phyloP scores from a whole-genome alignment of 1,140 invertebrate species.

The Schmidtea mediterranea region DNA sequence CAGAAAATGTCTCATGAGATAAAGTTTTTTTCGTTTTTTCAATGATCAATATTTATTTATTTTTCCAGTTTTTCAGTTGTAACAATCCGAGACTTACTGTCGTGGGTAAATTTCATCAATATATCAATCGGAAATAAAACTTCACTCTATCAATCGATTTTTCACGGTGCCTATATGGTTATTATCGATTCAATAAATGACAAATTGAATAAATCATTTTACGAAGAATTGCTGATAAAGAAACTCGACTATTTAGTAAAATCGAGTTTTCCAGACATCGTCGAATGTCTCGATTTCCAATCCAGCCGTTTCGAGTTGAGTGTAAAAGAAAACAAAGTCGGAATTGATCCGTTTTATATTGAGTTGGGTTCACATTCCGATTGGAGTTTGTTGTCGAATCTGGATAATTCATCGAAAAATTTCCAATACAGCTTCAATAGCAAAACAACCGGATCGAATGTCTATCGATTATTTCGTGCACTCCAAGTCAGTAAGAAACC shows the following conservation, averaged over 20 bases:
- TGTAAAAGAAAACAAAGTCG: conserved; percentile 18
- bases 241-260: too few relatives aligned
- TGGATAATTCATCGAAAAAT: background rate
- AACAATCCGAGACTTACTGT: conserved; percentile 67
- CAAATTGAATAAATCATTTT: too few relatives aligned
- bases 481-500: conserved; percentile 54
- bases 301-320: too few relatives aligned
- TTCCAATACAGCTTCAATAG: background rate
- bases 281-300: too few relatives aligned
- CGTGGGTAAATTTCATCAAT: conserved; percentile 73
- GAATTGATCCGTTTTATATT: conserved; percentile 16
- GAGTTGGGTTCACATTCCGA: background rate
- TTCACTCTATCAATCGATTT: too few relatives aligned
- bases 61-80: conserved; percentile 23
- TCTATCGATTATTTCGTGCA: conserved; percentile 50
- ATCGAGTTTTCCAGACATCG: background rate
- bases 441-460: conserved; percentile 27
- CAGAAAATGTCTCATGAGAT: too few relatives aligned
- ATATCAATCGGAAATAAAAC: too few relatives aligned
- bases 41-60: too few relatives aligned
- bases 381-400: background rate
- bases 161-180: too few relatives aligned
- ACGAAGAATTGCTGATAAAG: too few relatives aligned
- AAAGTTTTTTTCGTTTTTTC: too few relatives aligned
- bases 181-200: too few relatives aligned